Conservation (phyloP, 2,113 vertebrate genomes). For the Ageneiosus marmoratus region DNA sequence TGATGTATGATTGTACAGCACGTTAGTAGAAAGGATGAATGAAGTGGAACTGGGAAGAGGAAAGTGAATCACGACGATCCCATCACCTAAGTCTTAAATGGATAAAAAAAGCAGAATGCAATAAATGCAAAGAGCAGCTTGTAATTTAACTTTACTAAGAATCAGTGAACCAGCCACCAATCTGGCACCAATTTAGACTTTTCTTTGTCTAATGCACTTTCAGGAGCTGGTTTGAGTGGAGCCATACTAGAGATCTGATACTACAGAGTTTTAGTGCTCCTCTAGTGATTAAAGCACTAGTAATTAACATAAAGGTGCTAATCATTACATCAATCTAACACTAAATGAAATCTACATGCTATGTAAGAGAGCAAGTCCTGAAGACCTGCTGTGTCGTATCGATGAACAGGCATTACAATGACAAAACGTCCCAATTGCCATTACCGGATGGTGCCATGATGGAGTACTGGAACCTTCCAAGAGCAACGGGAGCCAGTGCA, state of each 20-base stretch:
- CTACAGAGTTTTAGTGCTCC: not conserved
- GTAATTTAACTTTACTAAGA: not conserved
- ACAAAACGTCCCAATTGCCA: conserved; percentile 42
- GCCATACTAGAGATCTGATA: conserved; percentile 5
- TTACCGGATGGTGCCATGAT: conserved; percentile 40
- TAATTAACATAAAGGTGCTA: not conserved
- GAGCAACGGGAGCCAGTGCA: not conserved
- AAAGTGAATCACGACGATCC: not conserved
- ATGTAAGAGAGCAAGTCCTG: conserved; percentile 1
- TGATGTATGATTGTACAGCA: conserved; percentile 73
- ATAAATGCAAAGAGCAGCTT: not conserved
- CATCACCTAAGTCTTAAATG: not conserved
- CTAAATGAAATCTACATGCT: conserved; percentile 23
- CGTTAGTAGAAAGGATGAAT: conserved; percentile 57
- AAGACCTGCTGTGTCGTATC: not conserved
- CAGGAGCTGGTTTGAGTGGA: no score
- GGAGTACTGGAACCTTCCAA: conserved; percentile 31
- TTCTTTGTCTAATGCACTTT: not conserved
- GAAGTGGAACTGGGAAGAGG: conserved; percentile 34
- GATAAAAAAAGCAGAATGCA: not conserved
- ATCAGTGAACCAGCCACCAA: not conserved
- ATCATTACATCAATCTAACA: not conserved
- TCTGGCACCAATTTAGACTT: not conserved
- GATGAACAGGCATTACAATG: conserved; percentile 37
- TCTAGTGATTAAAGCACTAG: not conserved